A percentile compares a stretch with the other conserved stretches of the same genome.
phyloP scores from a whole-genome alignment of 2,113 vertebrate genomes.

The Peromyscus polionotus region DNA sequence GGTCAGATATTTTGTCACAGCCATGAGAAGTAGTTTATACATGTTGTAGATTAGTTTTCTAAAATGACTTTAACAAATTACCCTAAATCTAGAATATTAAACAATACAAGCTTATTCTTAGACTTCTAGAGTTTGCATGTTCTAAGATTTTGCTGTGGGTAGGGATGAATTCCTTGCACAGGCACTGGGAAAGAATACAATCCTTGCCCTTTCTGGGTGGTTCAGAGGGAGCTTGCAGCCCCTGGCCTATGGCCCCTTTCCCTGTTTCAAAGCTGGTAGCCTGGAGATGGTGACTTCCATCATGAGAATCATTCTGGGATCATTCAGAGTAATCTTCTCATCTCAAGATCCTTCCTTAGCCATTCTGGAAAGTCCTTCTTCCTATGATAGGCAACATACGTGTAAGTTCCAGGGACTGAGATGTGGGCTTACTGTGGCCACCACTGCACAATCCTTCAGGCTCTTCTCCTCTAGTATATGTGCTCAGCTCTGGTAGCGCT shows the following conservation, averaged over 20 bases:
- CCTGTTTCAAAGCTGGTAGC: neutral
- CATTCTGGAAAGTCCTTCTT: neutral
- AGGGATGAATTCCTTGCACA: neutral
- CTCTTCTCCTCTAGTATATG: neutral
- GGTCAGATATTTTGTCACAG: neutral
- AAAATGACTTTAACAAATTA: neutral
- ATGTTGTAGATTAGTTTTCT: neutral
- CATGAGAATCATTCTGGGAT: neutral
- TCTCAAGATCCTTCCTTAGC: neutral
- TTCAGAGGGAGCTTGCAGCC: neutral
- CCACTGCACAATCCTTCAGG: too few species aligned
- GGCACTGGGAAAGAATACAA: neutral
- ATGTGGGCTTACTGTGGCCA: accelerated
- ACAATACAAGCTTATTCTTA: neutral
- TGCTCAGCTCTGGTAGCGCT: neutral
- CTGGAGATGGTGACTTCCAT: neutral
- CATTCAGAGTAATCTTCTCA: neutral
- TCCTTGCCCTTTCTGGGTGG: neutral
- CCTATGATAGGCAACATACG: neutral
- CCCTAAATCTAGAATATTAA: neutral
- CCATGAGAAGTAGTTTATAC: neutral
- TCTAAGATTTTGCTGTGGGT: neutral
- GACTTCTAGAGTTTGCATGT: neutral
- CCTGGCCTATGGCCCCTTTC: neutral
- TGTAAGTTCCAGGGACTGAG: neutral